phyloP scores from a whole-genome alignment of 64 coral and sea anemone genomes.

The Actinia equina region DNA sequence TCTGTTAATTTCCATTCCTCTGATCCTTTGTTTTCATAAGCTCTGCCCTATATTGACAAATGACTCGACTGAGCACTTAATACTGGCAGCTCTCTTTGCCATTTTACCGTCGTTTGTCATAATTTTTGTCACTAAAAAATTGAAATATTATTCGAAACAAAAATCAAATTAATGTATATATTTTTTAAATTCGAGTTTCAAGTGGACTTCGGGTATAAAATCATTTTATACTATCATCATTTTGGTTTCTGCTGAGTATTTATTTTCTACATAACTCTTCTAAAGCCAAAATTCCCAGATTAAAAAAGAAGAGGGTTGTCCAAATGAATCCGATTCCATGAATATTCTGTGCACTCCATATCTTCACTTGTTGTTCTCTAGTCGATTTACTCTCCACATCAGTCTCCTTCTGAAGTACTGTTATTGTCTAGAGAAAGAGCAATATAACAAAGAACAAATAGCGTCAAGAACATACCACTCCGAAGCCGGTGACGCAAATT shows the following conservation, averaged over 20 bases:
- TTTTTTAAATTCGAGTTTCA: background rate
- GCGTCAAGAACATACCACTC: background rate
- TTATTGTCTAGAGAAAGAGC: conserved; percentile 5
- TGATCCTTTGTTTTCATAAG: background rate
- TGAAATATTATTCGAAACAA: background rate
- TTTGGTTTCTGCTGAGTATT: too few species aligned
- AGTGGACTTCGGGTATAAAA: background rate
- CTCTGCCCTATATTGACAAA: background rate
- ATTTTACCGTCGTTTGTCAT: conserved; percentile 4
- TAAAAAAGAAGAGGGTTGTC: background rate
- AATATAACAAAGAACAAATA: conserved; percentile 5
- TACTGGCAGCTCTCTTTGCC: background rate
- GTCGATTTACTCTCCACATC: background rate
- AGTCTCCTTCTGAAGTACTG: background rate
- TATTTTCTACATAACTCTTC: too few species aligned
- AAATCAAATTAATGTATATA: background rate
- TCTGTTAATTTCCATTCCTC: background rate
- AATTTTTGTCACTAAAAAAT: background rate
- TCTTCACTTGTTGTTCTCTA: background rate
- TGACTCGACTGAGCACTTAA: conserved; percentile 10
- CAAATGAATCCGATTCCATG: background rate
- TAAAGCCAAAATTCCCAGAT: background rate
- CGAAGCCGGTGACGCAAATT: background rate
- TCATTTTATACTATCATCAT: background rate
- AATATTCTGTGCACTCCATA: background rate